These are phyloP conservation scores for Archips crataeganus DNA, from an alignment of 2,888 invertebrate genomes.

Conservation along the genomic window DNA sequence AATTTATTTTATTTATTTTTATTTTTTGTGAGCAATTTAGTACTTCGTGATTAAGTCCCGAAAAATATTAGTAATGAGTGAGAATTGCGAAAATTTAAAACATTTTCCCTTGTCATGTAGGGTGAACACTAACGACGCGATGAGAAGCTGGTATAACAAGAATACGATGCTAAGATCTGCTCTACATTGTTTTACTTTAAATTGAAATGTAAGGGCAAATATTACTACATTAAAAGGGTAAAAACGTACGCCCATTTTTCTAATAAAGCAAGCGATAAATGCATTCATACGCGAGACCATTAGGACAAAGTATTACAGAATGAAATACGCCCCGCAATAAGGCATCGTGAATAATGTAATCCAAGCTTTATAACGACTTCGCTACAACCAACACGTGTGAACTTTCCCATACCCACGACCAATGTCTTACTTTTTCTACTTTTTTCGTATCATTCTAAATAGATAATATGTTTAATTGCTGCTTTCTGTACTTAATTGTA, in stretches of 20 bases:
- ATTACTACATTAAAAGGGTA: neutral
- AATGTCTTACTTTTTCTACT: conserved; percentile 68
- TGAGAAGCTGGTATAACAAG: too few species aligned
- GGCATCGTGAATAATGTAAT: conserved; percentile 38
- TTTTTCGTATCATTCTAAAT: conserved; percentile 50
- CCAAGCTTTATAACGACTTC: conserved; percentile 56
- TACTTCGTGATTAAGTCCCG: too few species aligned
- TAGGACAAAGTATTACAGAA: conserved; percentile 21
- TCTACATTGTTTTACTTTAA: neutral
- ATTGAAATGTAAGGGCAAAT: neutral
- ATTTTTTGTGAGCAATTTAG: too few species aligned
- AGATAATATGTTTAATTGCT: conserved; percentile 44
- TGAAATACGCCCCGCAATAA: conserved; percentile 17
- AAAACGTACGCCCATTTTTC: neutral
- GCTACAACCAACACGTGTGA: conserved; percentile 80
- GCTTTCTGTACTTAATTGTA: conserved; percentile 16
- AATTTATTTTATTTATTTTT: too few species aligned
- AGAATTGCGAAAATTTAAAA: too few species aligned
- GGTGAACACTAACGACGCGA: too few species aligned
- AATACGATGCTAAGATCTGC: neutral
- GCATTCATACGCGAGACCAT: conserved; percentile 23
- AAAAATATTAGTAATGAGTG: too few species aligned
- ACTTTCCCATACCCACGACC: conserved; percentile 84
- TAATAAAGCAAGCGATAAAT: conserved; percentile 1
- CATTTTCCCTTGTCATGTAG: too few species aligned